A percentile compares a stretch with the other conserved stretches of the same genome.
phyloP scores from a whole-genome alignment of 1,140 invertebrate genomes.

The Diabrotica virgifera region DNA sequence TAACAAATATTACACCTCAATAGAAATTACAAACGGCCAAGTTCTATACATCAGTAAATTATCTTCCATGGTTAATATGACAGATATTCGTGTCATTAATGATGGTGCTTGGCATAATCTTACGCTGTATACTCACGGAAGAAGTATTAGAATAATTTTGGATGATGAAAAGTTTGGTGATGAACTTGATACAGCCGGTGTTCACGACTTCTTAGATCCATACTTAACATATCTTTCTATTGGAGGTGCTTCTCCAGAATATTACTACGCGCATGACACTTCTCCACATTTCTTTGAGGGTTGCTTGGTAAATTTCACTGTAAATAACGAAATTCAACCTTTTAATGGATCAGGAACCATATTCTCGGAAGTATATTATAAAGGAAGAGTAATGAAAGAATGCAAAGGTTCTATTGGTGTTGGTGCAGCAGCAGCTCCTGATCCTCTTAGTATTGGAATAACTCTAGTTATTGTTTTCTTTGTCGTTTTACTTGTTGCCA shows the following conservation, averaged over 20 bases:
- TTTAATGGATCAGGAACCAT: conserved; percentile 82
- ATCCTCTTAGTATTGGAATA: conserved; percentile 85
- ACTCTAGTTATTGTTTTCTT: conserved; percentile 94
- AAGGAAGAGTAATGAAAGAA: conserved; percentile 67
- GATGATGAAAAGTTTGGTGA: conserved; percentile 73
- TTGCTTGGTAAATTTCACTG: conserved; percentile 83
- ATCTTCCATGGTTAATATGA: conserved; percentile 79
- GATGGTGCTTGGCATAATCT: conserved; percentile 88
- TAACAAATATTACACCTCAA: conserved; percentile 81
- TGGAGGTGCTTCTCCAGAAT: conserved; percentile 63
- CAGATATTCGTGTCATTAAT: conserved; percentile 57
- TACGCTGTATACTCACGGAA: conserved; percentile 65
- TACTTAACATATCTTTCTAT: conserved; percentile 77
- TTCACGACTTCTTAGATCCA: conserved; percentile 89
- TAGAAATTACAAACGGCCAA: conserved; percentile 71
- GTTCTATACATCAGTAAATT: conserved; percentile 74
- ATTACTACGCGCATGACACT: conserved; percentile 55
- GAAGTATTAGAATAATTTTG: conserved; percentile 67
- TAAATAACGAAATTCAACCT: conserved; percentile 86
- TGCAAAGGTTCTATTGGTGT: conserved; percentile 70
- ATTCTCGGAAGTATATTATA: conserved; percentile 64
- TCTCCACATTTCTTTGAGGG: conserved; percentile 71
- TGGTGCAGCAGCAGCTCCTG: conserved; percentile 71
- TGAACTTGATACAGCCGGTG: conserved; percentile 76
- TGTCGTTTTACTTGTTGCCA: conserved; percentile 81